Evolutionary conservation across 2,888 invertebrate genomes (phyloP).

Genomic region (Ophioninae sp.): DNA sequence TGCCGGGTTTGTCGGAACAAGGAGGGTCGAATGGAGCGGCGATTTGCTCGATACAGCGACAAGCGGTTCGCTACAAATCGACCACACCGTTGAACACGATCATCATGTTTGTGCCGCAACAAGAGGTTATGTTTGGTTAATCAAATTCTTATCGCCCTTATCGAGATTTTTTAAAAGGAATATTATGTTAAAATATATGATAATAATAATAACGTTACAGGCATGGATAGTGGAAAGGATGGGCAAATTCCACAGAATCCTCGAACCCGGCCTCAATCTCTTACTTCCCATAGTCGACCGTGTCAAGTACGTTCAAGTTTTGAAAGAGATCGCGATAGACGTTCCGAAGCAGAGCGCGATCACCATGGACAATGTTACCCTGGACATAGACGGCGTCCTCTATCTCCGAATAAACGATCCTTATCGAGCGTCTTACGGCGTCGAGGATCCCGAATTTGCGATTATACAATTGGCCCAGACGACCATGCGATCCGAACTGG

Average conservation of each 20-base stretch:
- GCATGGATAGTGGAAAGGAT: conserved; percentile 99
- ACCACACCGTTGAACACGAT: conserved; percentile 94
- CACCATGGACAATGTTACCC: conserved; percentile 97
- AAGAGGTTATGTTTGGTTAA: conserved; percentile 87
- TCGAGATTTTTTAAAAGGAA: not conserved
- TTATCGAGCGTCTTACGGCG: conserved; percentile 97
- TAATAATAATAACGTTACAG: conserved; percentile 80
- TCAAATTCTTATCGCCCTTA: not conserved
- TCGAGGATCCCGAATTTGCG: conserved; percentile 99
- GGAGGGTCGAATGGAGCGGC: conserved; percentile 45
- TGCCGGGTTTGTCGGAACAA: conserved; percentile 63
- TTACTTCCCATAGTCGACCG: conserved; percentile 95
- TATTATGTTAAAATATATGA: conserved; percentile 8
- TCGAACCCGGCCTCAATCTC: conserved; percentile 97
- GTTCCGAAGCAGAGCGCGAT: conserved; percentile 99
- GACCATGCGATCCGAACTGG: conserved; percentile 99
- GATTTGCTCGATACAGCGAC: conserved; percentile 65
- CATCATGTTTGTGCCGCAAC: conserved; percentile 99
- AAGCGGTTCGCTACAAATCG: conserved; percentile 78
- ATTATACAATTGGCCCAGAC: conserved; percentile 99
- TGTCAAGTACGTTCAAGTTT: conserved; percentile 98
- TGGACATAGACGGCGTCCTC: conserved; percentile 98
- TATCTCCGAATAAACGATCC: conserved; percentile 97
- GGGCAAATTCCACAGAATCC: conserved; percentile 96
- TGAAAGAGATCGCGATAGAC: conserved; percentile 99